A percentile compares a stretch with the other conserved stretches of the same genome.
These are phyloP conservation scores for Drosophila mettleri DNA, from an alignment of 2,888 invertebrate species.

Conservation along the genomic window DNA sequence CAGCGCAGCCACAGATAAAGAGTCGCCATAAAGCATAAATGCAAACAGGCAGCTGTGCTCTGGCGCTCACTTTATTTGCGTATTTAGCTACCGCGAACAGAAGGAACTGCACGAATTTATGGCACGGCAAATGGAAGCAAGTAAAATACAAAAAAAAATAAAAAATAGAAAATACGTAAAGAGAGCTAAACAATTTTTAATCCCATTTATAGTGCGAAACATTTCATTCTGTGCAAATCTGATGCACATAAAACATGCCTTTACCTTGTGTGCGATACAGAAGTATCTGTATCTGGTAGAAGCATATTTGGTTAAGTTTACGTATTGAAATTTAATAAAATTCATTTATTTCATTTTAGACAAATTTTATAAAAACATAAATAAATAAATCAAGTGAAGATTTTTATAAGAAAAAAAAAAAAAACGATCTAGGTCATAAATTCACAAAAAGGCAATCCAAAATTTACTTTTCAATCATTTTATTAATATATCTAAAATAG, in stretches of 20 bases:
- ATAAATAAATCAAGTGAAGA: too few relatives aligned
- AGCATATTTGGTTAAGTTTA: too few relatives aligned
- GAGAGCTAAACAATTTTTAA: conserved; percentile 70
- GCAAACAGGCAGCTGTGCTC: conserved; percentile 74
- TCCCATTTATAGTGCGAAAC: conserved; percentile 56
- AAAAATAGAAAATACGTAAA: conserved; percentile 16
- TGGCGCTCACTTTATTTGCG: conserved; percentile 66
- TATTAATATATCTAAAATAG: too few relatives aligned
- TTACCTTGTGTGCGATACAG: too few relatives aligned
- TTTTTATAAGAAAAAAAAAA: too few relatives aligned
- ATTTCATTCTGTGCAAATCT: neutral
- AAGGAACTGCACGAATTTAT: conserved; percentile 56
- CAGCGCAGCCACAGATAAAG: conserved; percentile 63
- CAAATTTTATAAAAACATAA: too few relatives aligned
- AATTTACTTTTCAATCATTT: too few relatives aligned
- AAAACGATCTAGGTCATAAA: too few relatives aligned
- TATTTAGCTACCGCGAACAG: conserved; percentile 54
- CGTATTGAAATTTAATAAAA: too few relatives aligned
- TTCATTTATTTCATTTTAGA: too few relatives aligned
- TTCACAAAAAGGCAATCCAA: too few relatives aligned
- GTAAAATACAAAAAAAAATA: conserved; percentile 14
- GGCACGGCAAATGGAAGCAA: conserved; percentile 37
- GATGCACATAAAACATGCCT: neutral
- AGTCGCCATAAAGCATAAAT: conserved; percentile 63
- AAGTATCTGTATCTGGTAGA: too few relatives aligned